These are phyloP conservation scores for Camelus dromedarius DNA, from an alignment of 2,113 vertebrate genomes.

Conservation along the genomic window DNA sequence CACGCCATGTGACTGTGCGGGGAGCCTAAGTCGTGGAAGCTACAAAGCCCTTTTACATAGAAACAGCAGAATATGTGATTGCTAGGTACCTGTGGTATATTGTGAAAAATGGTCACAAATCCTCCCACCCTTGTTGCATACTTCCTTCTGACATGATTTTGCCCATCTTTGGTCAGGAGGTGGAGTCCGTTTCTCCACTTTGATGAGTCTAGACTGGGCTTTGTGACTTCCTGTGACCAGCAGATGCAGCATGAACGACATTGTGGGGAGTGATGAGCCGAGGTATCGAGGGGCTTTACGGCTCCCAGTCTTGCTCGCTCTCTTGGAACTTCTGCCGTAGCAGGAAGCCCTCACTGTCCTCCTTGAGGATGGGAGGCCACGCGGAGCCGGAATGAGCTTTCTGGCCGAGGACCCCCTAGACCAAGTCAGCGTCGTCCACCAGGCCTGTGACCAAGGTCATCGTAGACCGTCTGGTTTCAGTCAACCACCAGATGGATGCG, in stretches of 20 bases:
- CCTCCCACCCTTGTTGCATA: background rate
- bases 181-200: background rate
- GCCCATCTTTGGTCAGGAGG: background rate
- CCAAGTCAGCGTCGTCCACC: background rate
- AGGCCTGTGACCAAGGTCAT: background rate
- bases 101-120: background rate
- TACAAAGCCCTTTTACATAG: background rate
- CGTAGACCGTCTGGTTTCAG: fast-evolving
- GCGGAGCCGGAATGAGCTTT: background rate
- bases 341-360: background rate
- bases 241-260: background rate
- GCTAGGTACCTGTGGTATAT: background rate
- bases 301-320: background rate
- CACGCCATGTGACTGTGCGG: background rate
- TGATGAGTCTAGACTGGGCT: background rate
- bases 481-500: background rate
- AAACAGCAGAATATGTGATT: background rate
- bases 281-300: background rate
- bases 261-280: background rate
- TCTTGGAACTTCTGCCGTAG: background rate
- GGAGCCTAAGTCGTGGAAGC: background rate
- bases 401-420: background rate
- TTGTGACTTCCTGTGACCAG: background rate
- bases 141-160: background rate
- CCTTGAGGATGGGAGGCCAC: background rate